Evolutionary conservation across 2,797 vertebrate genomes (phyloP).

Genomic region (Emydoidea blandingii): DNA sequence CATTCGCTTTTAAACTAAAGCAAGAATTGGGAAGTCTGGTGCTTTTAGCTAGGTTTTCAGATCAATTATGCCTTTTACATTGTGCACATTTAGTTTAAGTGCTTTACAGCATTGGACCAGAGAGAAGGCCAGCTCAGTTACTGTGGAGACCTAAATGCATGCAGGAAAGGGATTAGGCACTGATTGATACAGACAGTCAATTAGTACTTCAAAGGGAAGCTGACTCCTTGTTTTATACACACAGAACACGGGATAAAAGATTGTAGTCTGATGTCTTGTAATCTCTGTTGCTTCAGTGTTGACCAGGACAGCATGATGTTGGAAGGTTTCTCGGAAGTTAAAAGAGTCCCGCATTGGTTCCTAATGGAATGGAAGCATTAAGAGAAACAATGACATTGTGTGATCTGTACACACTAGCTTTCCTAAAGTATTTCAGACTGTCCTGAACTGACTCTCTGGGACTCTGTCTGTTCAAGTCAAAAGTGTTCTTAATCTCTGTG

Average conservation of each 20-base stretch:
- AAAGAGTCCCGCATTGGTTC: constrained; percentile 72
- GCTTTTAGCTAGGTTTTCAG: constrained; percentile 24
- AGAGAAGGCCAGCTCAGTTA: constrained; percentile 73
- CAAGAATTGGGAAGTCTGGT: neutral
- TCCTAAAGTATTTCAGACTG: constrained; percentile 73
- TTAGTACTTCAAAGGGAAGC: constrained; percentile 84
- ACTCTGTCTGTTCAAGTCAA: constrained; percentile 79
- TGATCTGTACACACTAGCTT: constrained; percentile 76
- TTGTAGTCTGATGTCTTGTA: constrained; percentile 76
- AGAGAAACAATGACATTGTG: constrained; percentile 79
- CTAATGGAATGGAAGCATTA: constrained; percentile 75
- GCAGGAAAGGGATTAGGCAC: constrained; percentile 77
- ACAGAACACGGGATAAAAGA: constrained; percentile 79
- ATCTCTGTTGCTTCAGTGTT: constrained; percentile 79
- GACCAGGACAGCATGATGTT: constrained; percentile 75
- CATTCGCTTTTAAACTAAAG: neutral
- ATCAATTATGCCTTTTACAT: constrained; percentile 48
- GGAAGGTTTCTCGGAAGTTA: constrained; percentile 77
- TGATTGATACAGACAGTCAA: constrained; percentile 85
- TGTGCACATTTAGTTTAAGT: constrained; percentile 61
- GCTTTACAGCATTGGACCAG: constrained; percentile 38
- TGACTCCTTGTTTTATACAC: constrained; percentile 79
- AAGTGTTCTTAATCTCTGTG: constrained; percentile 82
- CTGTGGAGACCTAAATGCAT: constrained; percentile 77
- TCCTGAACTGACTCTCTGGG: constrained; percentile 73